A percentile compares a stretch with the other conserved stretches of the same genome.
Evolutionary conservation across 2,797 vertebrate species (phyloP).

Genomic region (Sphenodon punctatus): DNA sequence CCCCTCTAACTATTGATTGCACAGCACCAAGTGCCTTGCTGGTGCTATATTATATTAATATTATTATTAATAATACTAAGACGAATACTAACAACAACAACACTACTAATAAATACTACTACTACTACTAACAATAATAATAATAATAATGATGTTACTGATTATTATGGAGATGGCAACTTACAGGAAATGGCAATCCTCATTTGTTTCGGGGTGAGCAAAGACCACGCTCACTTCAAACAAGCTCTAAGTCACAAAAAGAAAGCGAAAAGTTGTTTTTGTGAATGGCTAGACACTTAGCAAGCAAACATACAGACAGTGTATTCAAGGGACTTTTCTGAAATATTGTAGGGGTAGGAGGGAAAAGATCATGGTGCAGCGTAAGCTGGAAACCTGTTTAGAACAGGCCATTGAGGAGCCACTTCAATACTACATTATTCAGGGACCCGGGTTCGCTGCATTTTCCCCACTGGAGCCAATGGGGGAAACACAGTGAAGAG

Average conservation of each 20-base stretch:
- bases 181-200: slow-evolving; percentile 97
- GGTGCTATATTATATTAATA: no score
- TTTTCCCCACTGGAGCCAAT: no score
- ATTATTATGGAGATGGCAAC: slow-evolving; percentile 74
- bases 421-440: not conserved
- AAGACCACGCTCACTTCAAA: slow-evolving; percentile 94
- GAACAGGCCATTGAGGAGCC: not conserved
- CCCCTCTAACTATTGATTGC: no score
- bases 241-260: slow-evolving; percentile 78
- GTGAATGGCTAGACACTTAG: slow-evolving; percentile 39
- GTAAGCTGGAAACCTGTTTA: not conserved
- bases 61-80: no score
- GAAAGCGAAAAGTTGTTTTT: slow-evolving; percentile 34
- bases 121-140: slow-evolving; percentile 49
- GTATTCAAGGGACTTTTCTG: not conserved
- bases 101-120: slow-evolving; percentile 53
- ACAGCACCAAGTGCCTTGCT: no score
- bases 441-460: no score
- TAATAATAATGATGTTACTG: slow-evolving; percentile 60
- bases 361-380: not conserved
- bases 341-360: not conserved
- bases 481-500: no score
- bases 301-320: slow-evolving; percentile 45
- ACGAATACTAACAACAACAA: no score
- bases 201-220: slow-evolving; percentile 88